Evolutionary conservation across 2,888 invertebrate species (phyloP).

Genomic region (Mantis religiosa): DNA sequence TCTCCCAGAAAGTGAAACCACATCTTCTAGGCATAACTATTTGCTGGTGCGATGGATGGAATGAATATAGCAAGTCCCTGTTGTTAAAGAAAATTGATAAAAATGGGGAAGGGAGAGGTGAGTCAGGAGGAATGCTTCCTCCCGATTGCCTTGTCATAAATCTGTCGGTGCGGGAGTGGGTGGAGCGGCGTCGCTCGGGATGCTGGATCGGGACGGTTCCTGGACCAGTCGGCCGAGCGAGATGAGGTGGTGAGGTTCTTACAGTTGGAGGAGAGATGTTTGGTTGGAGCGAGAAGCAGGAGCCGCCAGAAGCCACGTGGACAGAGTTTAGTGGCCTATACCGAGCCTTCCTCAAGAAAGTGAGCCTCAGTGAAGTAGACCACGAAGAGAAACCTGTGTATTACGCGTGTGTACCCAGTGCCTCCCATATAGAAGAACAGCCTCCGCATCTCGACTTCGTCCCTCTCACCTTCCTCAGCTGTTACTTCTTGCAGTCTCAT

Average conservation of each 20-base stretch:
- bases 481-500: conserved; percentile 59
- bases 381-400: conserved; percentile 57
- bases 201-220: neutral
- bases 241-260: neutral
- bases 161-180: neutral
- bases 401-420: conserved; percentile 49
- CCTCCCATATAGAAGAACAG: conserved; percentile 43
- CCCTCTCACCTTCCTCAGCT: conserved; percentile 58
- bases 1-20: neutral
- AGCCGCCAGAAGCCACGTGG: conserved; percentile 28
- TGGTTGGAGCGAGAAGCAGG: conserved; percentile 22
- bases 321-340: conserved; percentile 51
- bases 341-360: conserved; percentile 50
- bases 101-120: neutral
- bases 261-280: conserved; percentile 18
- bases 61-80: neutral
- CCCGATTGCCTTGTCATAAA: neutral
- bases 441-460: conserved; percentile 48
- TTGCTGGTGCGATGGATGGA: neutral
- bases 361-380: conserved; percentile 64
- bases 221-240: neutral
- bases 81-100: neutral
- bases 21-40: neutral
- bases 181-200: neutral
- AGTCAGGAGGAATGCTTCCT: neutral